A percentile compares a stretch with the other conserved stretches of the same genome.
Evolutionary conservation across 2,888 invertebrate genomes (phyloP).

Genomic region (Petrolisthes manimaculis): DNA sequence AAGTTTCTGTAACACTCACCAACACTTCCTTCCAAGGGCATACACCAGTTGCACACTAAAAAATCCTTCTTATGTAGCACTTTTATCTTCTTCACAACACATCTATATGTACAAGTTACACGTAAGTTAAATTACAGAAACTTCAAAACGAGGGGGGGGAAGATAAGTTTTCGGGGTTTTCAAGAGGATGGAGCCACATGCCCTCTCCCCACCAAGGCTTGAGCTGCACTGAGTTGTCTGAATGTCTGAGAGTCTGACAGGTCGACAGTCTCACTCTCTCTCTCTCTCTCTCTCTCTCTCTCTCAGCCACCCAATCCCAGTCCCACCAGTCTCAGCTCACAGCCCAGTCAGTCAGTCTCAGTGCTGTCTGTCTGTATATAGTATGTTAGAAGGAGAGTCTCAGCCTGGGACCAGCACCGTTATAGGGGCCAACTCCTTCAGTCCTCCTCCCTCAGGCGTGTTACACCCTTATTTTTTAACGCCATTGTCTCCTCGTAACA

Average conservation of each 20-base stretch:
- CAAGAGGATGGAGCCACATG: background rate
- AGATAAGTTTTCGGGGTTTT: background rate
- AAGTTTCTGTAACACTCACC: background rate
- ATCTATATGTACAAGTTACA: background rate
- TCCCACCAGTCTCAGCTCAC: background rate
- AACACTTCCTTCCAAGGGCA: slow-evolving; percentile 13
- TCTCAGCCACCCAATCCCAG: background rate
- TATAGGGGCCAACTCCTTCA: background rate
- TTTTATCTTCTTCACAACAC: background rate
- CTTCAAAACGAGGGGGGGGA: background rate
- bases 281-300: background rate
- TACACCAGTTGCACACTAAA: slow-evolving; percentile 8
- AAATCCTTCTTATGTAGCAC: slow-evolving; percentile 3
- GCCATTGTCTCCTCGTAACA: slow-evolving; percentile 2
- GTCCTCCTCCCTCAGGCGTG: background rate
- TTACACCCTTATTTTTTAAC: slow-evolving; percentile 4
- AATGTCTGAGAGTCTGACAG: background rate
- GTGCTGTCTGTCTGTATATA: background rate
- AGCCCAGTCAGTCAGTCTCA: background rate
- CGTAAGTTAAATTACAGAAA: background rate
- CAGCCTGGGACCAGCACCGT: slow-evolving; percentile 16
- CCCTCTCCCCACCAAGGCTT: slow-evolving; percentile 8
- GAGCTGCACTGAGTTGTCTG: slow-evolving; percentile 7
- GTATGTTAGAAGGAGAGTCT: background rate
- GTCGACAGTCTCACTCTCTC: background rate